Base-by-base conservation (phyloP, 2,797 vertebrate species). In the Ceryle rudis region DNA sequence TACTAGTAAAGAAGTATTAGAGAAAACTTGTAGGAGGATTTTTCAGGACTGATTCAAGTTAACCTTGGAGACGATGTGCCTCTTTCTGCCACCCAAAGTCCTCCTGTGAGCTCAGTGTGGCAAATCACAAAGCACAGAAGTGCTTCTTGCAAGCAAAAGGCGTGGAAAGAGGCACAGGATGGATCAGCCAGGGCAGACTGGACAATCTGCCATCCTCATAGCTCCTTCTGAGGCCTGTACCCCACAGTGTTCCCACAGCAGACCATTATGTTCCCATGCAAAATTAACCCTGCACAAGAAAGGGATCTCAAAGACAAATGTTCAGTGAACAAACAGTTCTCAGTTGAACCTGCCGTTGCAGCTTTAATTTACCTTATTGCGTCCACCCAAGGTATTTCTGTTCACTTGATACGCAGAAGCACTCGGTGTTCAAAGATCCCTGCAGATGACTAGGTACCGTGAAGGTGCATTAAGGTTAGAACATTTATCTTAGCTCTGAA, bases 391-490 rank as follows among this genome's bases (percentile, higher is more conserved):
- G 61, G 42, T 92, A 83, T 91, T 95, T 85, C 65, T 80, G 81
- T 70, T 81, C 37, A 25, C 79, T 85, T 93, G 84, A 74, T 95
- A 79, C 66, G 86, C 93, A 90, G 85, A 80, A 81, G 72, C 89
- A 67, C 69, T 95, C 61, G 4, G 67, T 86, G 81, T 94, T 97
- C 89, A 91, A 62, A 96, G 93, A 83, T 85, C 64, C 81, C 86
- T 91, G 88, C 78, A 93, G 92, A 71, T 95, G 90, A 82, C 86
- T 82, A 89, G 92, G 86, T 58, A 89, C 89, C 16, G 19, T 95
- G 94, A 93, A 95, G 93, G 94, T 96, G 75, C 84, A 71, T 80
- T 95, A 92, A 95, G 91, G 89, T 96, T 93, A 94, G 75, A 93
- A 42, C 79, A 73, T 94, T 95, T 96, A 51, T 96, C 85, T 93